Base-by-base conservation (phyloP, 2,888 invertebrate genomes). In the Altica lythri region DNA sequence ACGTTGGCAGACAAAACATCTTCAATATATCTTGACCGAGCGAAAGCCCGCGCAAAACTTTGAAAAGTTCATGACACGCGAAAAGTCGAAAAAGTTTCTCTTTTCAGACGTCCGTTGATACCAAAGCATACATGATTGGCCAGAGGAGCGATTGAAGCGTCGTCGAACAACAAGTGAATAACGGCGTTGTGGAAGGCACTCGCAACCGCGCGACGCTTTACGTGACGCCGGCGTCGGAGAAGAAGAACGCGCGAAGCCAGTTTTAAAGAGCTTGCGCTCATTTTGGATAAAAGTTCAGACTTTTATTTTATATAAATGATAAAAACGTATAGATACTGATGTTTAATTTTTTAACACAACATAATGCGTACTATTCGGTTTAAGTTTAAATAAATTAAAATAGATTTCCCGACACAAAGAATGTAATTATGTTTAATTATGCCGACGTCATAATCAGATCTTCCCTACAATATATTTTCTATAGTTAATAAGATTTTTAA, bases 121-220 rank as follows among this genome's bases (percentile, higher is more conserved):
- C 38, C 53, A 53, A 48, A 34, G 55, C 53, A 40, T 48, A 40
- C 60, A 51, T 55, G 57, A 55, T 60, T 48, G 57, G 59, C 47
- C 51, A 44, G 45, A 46, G 53, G 50, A 49, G 35, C 53, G 51
- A 22, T 48, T 43, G 29, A 44, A 51, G 51, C 47, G 59, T 53
- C 43, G 57, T 57, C 58, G 58, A 51, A 61, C 61, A 59, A 59
- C 61, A 59, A 61, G 61, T 61, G 58, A 58, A 37, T 48, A 51
- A 38, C 57, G 57, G 47, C 42, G 55, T 52, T 17, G 29, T 18
- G 46, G 29, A 34, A 25, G 48, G 49, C 52, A 53, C 53, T 49
- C 18, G 35, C 27, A 16, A 12, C 42, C 29, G 25, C 13, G 10
- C 42, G 8, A 19, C 22, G 40, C 19, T 12, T 5, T 16, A 16